Evolutionary conservation across 2,797 vertebrate genomes (phyloP).

Genomic region (Cephalopachus bancanus): DNA sequence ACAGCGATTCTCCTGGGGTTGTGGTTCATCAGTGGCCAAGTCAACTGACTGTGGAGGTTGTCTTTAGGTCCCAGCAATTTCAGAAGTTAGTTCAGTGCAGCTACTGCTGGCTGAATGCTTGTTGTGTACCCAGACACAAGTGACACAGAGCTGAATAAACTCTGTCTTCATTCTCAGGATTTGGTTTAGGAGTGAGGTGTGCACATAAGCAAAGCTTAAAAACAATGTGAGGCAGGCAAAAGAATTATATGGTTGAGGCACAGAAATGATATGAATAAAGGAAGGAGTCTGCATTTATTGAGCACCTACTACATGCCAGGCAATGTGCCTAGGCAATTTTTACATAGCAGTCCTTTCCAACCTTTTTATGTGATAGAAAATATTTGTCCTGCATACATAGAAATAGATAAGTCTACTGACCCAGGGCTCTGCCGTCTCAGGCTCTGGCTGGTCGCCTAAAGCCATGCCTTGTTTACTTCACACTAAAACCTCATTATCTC

Average conservation of each 20-base stretch:
- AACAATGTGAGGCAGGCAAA: background rate
- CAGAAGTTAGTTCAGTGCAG: background rate
- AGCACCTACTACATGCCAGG: background rate
- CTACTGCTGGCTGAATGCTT: rapidly evolving
- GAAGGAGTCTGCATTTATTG: background rate
- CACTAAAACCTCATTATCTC: background rate
- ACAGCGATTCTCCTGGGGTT: rapidly evolving
- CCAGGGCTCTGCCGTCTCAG: background rate
- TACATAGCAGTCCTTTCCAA: background rate
- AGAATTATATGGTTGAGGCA: rapidly evolving
- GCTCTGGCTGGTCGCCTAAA: background rate
- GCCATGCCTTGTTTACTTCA: background rate
- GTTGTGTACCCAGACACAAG: background rate
- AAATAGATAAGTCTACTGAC: background rate
- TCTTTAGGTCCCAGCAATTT: background rate
- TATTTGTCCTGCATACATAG: background rate
- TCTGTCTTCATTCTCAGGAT: background rate
- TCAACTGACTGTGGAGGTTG: rapidly evolving
- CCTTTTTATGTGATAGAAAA: background rate
- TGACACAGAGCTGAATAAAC: rapidly evolving
- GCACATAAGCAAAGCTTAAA: rapidly evolving
- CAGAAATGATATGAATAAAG: background rate
- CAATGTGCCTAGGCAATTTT: background rate
- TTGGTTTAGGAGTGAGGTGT: background rate
- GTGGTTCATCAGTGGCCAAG: rapidly evolving